Conservation (phyloP, 2,797 vertebrate genomes). For the Hipposideros larvatus region DNA sequence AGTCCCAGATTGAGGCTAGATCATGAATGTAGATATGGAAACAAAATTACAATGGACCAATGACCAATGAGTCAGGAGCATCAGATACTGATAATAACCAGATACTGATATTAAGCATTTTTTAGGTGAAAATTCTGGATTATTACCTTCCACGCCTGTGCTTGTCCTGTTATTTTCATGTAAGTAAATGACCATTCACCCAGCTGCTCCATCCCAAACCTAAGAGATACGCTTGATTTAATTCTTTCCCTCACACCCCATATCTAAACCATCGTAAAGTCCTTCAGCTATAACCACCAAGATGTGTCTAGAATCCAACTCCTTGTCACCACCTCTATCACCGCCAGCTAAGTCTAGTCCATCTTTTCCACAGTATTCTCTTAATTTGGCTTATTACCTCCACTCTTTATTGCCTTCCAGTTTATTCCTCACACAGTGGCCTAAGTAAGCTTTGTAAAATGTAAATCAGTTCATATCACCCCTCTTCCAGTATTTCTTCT, state of each 20-base stretch:
- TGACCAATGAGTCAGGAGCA: background rate
- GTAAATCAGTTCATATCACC: background rate
- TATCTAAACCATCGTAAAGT: background rate
- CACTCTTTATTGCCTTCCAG: background rate
- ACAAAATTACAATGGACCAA: background rate
- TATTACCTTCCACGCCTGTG: background rate
- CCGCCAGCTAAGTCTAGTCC: background rate
- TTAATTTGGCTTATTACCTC: background rate
- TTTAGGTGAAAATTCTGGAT: background rate
- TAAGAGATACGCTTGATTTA: background rate
- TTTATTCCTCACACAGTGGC: background rate
- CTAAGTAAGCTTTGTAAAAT: background rate
- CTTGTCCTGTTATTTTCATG: background rate
- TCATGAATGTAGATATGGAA: background rate
- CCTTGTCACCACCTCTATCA: background rate
- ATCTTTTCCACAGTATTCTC: background rate
- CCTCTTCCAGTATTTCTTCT: background rate
- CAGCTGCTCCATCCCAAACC: background rate
- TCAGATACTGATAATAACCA: background rate
- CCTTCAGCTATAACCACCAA: background rate
- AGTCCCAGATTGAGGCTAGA: background rate
- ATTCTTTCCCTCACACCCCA: background rate
- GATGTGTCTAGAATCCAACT: background rate
- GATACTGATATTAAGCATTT: background rate
- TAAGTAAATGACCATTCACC: background rate